These are phyloP conservation scores for Parelbella ahira DNA, from an alignment of 2,888 invertebrate species.

Conservation along the genomic window DNA sequence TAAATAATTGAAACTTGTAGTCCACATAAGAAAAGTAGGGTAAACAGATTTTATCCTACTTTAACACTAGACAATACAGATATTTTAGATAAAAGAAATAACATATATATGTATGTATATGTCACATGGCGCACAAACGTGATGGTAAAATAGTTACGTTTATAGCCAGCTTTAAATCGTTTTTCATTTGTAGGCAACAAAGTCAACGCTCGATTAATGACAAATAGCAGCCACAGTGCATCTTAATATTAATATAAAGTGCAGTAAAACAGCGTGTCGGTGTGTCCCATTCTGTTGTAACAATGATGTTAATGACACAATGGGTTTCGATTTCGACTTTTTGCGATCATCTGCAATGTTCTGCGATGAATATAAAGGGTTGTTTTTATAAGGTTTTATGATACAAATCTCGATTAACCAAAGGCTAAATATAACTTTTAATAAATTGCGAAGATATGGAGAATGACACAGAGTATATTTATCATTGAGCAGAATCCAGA, in stretches of 20 bases:
- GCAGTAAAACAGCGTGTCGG: too few species aligned
- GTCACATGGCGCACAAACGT: too few species aligned
- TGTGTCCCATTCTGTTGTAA: slow-evolving; percentile 20
- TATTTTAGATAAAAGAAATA: too few species aligned
- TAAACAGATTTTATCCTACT: too few species aligned
- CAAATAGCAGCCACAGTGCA: slow-evolving; percentile 16
- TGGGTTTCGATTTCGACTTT: slow-evolving; percentile 13
- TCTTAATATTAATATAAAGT: slow-evolving; percentile 21
- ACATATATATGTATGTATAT: too few species aligned
- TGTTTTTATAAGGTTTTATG: slow-evolving; percentile 12
- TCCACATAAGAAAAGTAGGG: too few species aligned
- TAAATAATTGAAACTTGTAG: too few species aligned
- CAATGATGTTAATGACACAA: slow-evolving; percentile 24
- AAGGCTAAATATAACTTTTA: not conserved
- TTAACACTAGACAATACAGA: too few species aligned
- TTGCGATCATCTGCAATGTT: slow-evolving; percentile 15
- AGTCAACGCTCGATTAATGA: slow-evolving; percentile 25
- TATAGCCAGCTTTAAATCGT: slow-evolving; percentile 10
- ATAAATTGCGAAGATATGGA: too few species aligned
- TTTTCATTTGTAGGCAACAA: slow-evolving; percentile 7
- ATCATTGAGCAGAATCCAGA: too few species aligned
- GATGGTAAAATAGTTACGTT: not conserved
- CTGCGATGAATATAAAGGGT: slow-evolving; percentile 16
- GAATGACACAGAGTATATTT: too few species aligned
- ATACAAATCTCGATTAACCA: slow-evolving; percentile 7